A percentile compares a stretch with the other conserved stretches of the same genome.
These are phyloP conservation scores for Calyptommatus sinebrachiatus DNA, from an alignment of 2,113 vertebrate genomes.

Conservation along the genomic window DNA sequence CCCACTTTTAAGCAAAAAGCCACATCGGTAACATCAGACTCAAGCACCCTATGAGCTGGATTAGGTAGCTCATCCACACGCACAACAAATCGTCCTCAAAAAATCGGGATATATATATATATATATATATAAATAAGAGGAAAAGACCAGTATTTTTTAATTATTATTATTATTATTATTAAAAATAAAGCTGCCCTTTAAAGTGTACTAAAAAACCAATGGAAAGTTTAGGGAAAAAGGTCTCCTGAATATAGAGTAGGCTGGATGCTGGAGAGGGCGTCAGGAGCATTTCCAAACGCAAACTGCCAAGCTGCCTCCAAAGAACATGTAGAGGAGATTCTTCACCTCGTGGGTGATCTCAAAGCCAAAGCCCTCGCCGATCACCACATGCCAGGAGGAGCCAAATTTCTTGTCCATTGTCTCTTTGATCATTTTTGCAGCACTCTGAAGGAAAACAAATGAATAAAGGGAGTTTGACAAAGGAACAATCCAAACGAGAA, in stretches of 20 bases:
- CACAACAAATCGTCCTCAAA: conserved; percentile 19
- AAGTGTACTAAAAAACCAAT: conserved; percentile 52
- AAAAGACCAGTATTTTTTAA: conserved; percentile 46
- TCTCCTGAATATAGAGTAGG: not conserved
- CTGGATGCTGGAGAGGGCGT: conserved; percentile 49
- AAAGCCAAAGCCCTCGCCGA: conserved; percentile 94
- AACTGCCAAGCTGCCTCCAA: conserved; percentile 90
- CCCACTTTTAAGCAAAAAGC: conserved; percentile 42
- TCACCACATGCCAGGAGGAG: conserved; percentile 97
- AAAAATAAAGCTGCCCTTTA: conserved; percentile 58
- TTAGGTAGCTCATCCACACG: conserved; percentile 21
- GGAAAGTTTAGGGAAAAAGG: conserved; percentile 46
- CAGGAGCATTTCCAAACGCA: conserved; percentile 98
- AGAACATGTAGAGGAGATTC: conserved; percentile 98
- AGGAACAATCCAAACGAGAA: conserved; percentile 3
- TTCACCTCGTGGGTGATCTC: conserved; percentile 96
- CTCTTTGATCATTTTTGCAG: conserved; percentile 99
- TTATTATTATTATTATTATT: conserved; percentile 53
- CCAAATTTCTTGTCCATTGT: conserved; percentile 98
- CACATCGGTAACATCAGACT: conserved; percentile 5
- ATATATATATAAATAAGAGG: conserved; percentile 43
- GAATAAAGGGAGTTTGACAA: not conserved
- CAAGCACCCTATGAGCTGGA: conserved; percentile 28
- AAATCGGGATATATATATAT: conserved; percentile 25
- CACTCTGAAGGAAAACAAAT: conserved; percentile 74